Evolutionary conservation across 2,888 invertebrate species (phyloP), one percentile per base, ranked within the genome.

Genomic region (Micoletzkya japonica): DNA sequence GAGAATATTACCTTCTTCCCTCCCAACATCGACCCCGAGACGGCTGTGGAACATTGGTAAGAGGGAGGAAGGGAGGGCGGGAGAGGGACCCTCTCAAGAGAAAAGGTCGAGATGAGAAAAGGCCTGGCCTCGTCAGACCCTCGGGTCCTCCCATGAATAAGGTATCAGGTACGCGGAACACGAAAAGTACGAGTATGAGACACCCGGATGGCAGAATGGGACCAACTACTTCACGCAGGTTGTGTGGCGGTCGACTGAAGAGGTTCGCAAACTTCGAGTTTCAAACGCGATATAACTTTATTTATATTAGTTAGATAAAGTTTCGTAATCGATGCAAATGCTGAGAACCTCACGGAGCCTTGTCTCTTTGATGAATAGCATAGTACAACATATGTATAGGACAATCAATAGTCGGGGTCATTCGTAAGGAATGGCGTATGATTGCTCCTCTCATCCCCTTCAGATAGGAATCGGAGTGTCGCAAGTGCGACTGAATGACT

Each of bases 141-240:
- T n/a, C n/a, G n/a, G n/a, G n/a, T n/a, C n/a, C n/a, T n/a, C n/a
- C n/a, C n/a, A n/a, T n/a, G 44, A 20, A 14, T 2, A 4, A 4
- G 30, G 32, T 34, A 73, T 74, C 64, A 82, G 85, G 85, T 82
- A 82, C 64, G 75, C 76, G 50, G 85, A 85, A 71, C 76, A 81
- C 59, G 80, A 77, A 52, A 80, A 78, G 61, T 84, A 84, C 76
- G 81, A 84, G 64, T 84, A 77, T 74, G 82, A 83, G 71, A 81
- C 82, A 36, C 82, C 83, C 49, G 82, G 83, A n/a, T 82, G 82
- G 82, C 83, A 84, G 72, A 73, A 74, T 54, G 84, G 84, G 56
- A 85, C 85, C 77, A 87, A 88, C 70, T 87, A 88, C 75, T 88
- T 88, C 76, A 87, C 87, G 2, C 88, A 88, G 79, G 84, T 88